Base-by-base conservation (phyloP, 2,888 invertebrate genomes). In the Galerucella calmariensis region DNA sequence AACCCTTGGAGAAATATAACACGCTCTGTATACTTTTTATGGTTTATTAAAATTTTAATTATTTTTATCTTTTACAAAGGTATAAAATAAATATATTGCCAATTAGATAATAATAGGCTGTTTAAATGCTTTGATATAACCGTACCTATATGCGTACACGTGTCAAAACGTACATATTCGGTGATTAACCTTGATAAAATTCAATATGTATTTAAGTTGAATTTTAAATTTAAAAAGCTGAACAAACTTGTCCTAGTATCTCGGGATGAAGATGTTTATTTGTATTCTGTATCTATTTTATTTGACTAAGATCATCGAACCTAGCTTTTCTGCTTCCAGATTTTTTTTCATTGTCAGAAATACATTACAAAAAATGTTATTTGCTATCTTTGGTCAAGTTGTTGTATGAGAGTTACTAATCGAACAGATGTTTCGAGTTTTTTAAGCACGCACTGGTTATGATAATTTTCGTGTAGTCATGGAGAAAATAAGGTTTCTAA, bases 251-350 rank as follows among this genome's bases (percentile, higher is more conserved):
- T 27, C 10, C 16, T 14, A n/a, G 62, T 62, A 41, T 62, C 8
- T 62, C 41, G 62, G 27, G 8, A 16, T n/a, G 62, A 62, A 41
- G 41, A n/a, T 62, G 8, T 62, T 35, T 62, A 62, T 62, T 62
- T 27, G 41, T n/a, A 62, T 62, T n/a, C n/a, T 62, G 44, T 62
- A 62, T 62, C 62, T 62, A 62, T 35, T 62, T 62, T 44, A 62
- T 62, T 62, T 62, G 16, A 41, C 62, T 41, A 62, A 62, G 41
- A 44, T 51, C 14, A 59, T 59, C 59, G 27, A 59, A 59, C 27
- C 59, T 20, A 59, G 48, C 14, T 48, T 14, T 48, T 12, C 12
- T 48, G 11, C 48, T 11, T 48, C 12, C 48, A 48, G 2, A 48
- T 11, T 48, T 8, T 46, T 27, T 27, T 27, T 27, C 27, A 27